A percentile compares a stretch with the other conserved stretches of the same genome.
These are phyloP conservation scores for Aricia artaxerxes DNA, from an alignment of 2,888 invertebrate genomes.

Conservation along the genomic window DNA sequence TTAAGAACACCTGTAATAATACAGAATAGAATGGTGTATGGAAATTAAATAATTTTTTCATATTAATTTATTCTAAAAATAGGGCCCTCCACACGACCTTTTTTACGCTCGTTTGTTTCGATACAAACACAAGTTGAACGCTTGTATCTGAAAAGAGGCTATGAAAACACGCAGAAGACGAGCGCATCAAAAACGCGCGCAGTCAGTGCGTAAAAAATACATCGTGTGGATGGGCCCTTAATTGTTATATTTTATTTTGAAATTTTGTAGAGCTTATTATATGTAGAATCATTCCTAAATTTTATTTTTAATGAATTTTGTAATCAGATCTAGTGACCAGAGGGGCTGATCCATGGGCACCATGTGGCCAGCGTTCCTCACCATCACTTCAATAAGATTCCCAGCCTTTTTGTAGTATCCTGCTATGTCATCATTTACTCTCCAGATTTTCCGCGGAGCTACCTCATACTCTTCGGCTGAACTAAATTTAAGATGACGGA, in stretches of 20 bases:
- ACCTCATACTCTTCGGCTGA: conserved; percentile 81
- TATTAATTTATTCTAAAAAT: background rate
- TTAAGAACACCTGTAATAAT: too few species aligned
- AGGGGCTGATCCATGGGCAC: conserved; percentile 82
- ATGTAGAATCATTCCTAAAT: conserved; percentile 39
- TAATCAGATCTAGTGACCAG: conserved; percentile 80
- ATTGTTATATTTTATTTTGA: background rate
- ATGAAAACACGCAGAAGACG: too few species aligned
- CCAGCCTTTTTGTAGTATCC: conserved; percentile 87
- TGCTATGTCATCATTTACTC: conserved; percentile 82
- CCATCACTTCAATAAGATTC: conserved; percentile 85
- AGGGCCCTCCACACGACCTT: too few species aligned
- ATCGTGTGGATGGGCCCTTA: too few species aligned
- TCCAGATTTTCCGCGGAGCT: conserved; percentile 84
- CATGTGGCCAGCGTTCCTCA: conserved; percentile 90
- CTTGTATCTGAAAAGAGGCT: too few species aligned
- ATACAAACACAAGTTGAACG: too few species aligned
- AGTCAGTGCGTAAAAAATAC: too few species aligned
- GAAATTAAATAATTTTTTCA: background rate
- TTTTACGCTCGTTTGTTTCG: too few species aligned
- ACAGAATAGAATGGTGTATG: too few species aligned
- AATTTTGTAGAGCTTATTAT: background rate
- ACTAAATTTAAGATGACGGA: conserved; percentile 84
- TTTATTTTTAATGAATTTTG: conserved; percentile 69
- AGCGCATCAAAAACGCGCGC: too few species aligned